Percentiles rank a stretch among this genome's conserved stretches.
phyloP scores from a whole-genome alignment of 2,888 invertebrate genomes.

The Bhutanitis thaidina region DNA sequence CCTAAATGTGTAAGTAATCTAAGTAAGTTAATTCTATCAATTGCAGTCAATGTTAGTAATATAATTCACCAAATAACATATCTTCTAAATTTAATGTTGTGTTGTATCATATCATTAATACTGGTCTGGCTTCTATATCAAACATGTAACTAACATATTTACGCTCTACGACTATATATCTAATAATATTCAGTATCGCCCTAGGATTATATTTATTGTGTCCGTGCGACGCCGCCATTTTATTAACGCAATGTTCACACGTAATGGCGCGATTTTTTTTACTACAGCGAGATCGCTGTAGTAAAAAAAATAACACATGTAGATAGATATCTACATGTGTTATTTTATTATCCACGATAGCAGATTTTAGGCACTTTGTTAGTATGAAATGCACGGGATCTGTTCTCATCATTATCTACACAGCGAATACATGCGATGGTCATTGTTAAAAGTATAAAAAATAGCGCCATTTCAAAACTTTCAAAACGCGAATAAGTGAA shows the following conservation, averaged over 20 bases:
- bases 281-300: too few species aligned
- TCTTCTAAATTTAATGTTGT: background rate
- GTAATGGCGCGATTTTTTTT: background rate
- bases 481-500: background rate
- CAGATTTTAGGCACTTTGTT: background rate
- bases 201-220: background rate
- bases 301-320: too few species aligned
- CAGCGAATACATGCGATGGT: too few species aligned
- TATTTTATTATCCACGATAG: background rate
- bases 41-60: background rate
- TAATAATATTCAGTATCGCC: too few species aligned
- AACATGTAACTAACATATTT: background rate
- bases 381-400: background rate
- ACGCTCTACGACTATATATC: background rate
- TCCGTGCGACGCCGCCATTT: background rate
- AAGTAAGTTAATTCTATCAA: background rate
- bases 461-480: background rate
- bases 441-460: too few species aligned
- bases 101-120: slow-evolving; percentile 4
- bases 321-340: too few species aligned
- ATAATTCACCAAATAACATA: background rate
- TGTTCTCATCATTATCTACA: background rate
- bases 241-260: background rate
- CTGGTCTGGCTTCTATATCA: background rate
- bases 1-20: too few species aligned